Evolutionary conservation across 1,140 invertebrate species (phyloP), one percentile per base, ranked within the genome.

Genomic region (Anoplolepis gracilipes): DNA sequence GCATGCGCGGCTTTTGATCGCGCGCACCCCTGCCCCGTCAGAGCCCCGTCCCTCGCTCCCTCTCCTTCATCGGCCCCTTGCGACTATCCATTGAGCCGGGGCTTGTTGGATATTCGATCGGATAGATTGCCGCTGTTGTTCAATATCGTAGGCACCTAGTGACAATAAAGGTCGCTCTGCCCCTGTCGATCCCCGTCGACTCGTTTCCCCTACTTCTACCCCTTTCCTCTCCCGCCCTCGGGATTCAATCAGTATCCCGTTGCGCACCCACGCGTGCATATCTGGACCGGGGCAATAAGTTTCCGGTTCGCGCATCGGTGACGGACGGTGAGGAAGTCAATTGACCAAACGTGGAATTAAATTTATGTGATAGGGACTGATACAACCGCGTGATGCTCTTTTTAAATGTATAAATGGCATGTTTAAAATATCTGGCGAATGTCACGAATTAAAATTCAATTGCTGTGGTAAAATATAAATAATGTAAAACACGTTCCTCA

Each of bases 1-100:
- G 90, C 85, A 88, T 89, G 91, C 90, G 84, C 87, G 86, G 92
- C 92, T 93, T 92, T 93, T 93, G 92, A 93, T 91, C 91, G 90
- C 72, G 70, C 10, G 30, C 11, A 19, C 1, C 55, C 70, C 64
- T n/a, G 39, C 33, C 53, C 33, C 30, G 59, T 11, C n/a, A 57
- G 67, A 8, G 28, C 28, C 42, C 53, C 28, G 30, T 11, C n/a
- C 49, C 33, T 36, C 85, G 39, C 36, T 22, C 5, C 36, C 73
- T 85, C 70, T 57, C 59, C 65, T 49, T 49, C 75, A 55, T 53
- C 62, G 59, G 42, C 36, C 61, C 33, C 73, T 53, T 79, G 73
- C 73, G 53, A 82, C 78, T 82, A 82, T 85, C 64, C 69, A 88
- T 85, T 88, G 88, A 86, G 86, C 72, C 64, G 39, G 36, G 42